These are phyloP conservation scores for Zaprionus inermis DNA, from an alignment of 1,140 invertebrate genomes.

Conservation along the genomic window DNA sequence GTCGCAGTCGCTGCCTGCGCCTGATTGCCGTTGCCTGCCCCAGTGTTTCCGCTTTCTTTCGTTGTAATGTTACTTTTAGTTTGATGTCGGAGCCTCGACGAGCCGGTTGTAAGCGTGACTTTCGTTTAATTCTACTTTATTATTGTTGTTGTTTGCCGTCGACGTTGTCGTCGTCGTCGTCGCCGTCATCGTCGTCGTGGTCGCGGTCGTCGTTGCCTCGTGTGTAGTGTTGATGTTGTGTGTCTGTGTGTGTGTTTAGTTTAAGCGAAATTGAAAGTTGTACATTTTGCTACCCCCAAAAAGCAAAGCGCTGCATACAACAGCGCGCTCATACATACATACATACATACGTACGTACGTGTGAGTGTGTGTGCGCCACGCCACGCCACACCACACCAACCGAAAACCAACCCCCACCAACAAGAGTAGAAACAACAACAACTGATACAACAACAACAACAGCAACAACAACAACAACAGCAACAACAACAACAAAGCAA, in stretches of 20 bases:
- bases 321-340: conserved; percentile 62
- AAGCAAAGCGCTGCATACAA: conserved; percentile 81
- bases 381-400: conserved; percentile 57
- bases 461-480: conserved; percentile 14
- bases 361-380: conserved; percentile 48
- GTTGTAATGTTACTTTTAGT: conserved; percentile 83
- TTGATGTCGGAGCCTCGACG: conserved; percentile 76
- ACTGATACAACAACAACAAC: conserved; percentile 49
- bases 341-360: conserved; percentile 31
- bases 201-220: conserved; percentile 33
- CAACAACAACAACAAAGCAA: conserved; percentile 30
- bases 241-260: conserved; percentile 68
- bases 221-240: conserved; percentile 44
- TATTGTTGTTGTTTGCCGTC: conserved; percentile 57
- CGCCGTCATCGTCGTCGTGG: conserved; percentile 24
- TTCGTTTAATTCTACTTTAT: conserved; percentile 79
- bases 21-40: conserved; percentile 71
- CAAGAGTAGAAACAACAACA: conserved; percentile 60
- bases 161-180: conserved; percentile 27
- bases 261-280: conserved; percentile 82
- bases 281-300: conserved; percentile 81
- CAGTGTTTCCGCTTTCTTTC: conserved; percentile 82
- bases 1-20: conserved; percentile 65
- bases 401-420: conserved; percentile 77
- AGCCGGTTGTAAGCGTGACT: conserved; percentile 79